Base-by-base conservation (phyloP, 2,113 vertebrate genomes). In the Lophotis ruficrista region DNA sequence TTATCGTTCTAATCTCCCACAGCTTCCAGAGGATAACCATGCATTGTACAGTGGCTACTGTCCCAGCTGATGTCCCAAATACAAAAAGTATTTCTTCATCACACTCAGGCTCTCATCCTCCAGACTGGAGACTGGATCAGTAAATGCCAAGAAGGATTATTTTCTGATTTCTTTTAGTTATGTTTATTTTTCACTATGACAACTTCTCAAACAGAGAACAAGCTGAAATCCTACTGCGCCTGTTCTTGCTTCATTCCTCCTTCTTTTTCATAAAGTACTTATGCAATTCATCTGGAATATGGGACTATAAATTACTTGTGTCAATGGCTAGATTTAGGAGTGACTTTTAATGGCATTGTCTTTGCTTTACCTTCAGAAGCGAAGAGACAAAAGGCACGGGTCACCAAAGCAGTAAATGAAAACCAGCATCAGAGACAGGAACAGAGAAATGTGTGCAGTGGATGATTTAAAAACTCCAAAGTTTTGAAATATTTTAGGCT, bases 131-230 rank as follows among this genome's bases (percentile, higher is more conserved):
- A 90, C 37, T 54, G 50, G 66, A 88, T 79, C 75, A 68, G 82
- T 81, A 92, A 75, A 69, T 10, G 17, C 60, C 68, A 38, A 78
- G n/a, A 64, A 72, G 22, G 35, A 50, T 12, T 75, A 7, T 43
- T 57, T 96, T 83, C 64, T 78, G 57, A 64, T 75, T 90, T 77
- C 82, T 83, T 76, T 54, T 21, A 57, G 28, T 43, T 66, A 30
- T 77, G 72, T 94, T 96, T 96, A 71, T 65, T 87, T 92, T 90
- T 91, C 50, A 50, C 72, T 82, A 76, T 68, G 73, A 75, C 77
- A 95, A 97, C 75, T 76, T 83, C 47, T 64, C n/a, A 85, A 85
- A 57, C 73, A 90, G 79, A 79, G 85, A 93, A 75, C 57, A 84
- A 72, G 37, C 54, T 79, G 62, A 85, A 85, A 61, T 66, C 58